These are phyloP conservation scores for Heliocidaris tuberculata DNA, from an alignment of 35 echinoderm and acorn worm species.

Conservation along the genomic window DNA sequence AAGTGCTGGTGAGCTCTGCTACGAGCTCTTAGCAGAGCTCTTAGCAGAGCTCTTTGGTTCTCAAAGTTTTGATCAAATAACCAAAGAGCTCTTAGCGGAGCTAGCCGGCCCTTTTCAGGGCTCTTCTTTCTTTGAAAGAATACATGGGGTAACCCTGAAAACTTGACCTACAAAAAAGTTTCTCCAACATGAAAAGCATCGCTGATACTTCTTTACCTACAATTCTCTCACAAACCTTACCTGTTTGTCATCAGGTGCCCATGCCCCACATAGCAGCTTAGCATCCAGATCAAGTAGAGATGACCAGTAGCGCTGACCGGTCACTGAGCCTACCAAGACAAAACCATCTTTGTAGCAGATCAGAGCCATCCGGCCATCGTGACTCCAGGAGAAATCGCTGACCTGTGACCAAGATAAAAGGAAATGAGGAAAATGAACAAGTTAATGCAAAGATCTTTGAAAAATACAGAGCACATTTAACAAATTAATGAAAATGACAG, in stretches of 20 bases:
- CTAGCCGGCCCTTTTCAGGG: too few relatives aligned
- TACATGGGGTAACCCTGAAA: too few relatives aligned
- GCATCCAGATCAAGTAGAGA: constrained; percentile 94
- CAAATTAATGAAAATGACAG: too few relatives aligned
- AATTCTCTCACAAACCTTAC: constrained; percentile 29
- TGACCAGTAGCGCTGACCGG: constrained; percentile 98
- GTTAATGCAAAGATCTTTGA: not conserved
- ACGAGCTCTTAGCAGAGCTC: too few relatives aligned
- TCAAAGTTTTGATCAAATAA: too few relatives aligned
- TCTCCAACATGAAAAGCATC: too few relatives aligned
- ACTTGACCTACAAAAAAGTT: too few relatives aligned
- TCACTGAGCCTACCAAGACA: constrained; percentile 94
- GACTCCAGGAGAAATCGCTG: constrained; percentile 96
- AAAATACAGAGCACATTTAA: not conserved
- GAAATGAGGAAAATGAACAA: not conserved
- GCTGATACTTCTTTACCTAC: not conserved
- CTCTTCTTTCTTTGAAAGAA: too few relatives aligned
- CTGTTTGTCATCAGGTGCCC: constrained; percentile 99
- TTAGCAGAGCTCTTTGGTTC: too few relatives aligned
- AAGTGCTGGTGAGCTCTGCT: too few relatives aligned
- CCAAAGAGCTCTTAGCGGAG: too few relatives aligned
- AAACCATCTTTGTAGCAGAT: constrained; percentile 99
- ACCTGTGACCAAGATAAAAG: constrained; percentile 50
- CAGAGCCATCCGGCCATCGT: constrained; percentile 91
- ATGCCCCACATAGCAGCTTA: constrained; percentile 87